A percentile compares a stretch with the other conserved stretches of the same genome.
Conservation (phyloP, 2,888 invertebrate genomes). For the Punctoribates punctum region DNA sequence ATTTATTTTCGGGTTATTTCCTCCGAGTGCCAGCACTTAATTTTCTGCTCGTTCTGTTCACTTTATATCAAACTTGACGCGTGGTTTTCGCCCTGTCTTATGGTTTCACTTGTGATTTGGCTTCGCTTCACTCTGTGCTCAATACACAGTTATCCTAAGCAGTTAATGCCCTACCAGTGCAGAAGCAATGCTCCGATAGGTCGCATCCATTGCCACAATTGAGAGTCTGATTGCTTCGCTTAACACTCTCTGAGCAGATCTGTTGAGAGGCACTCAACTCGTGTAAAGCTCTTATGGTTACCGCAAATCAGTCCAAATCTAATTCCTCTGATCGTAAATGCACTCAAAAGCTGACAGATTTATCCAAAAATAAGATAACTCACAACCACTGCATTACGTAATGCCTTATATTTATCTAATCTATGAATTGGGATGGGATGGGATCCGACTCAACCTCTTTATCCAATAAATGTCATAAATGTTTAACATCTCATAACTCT, state of each 20-base stretch:
- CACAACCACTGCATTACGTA: not conserved
- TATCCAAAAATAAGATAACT: slow-evolving; percentile 22
- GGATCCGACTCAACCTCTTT: slow-evolving; percentile 16
- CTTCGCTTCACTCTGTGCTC: not conserved
- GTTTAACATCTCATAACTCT: slow-evolving; percentile 18
- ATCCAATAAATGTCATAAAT: slow-evolving; percentile 37
- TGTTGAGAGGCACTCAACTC: slow-evolving; percentile 14
- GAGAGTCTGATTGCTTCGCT: slow-evolving; percentile 22
- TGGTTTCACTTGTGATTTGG: not conserved
- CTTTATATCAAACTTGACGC: slow-evolving; percentile 16
- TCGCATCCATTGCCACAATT: slow-evolving; percentile 2
- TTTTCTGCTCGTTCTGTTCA: slow-evolving; percentile 33
- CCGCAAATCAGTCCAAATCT: slow-evolving; percentile 35
- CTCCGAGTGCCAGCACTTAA: slow-evolving; percentile 24
- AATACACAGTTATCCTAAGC: not conserved
- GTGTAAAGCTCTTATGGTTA: slow-evolving; percentile 31
- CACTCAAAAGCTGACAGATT: slow-evolving; percentile 21
- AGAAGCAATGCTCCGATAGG: not conserved
- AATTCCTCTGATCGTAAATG: slow-evolving; percentile 30
- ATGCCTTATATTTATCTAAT: not conserved
- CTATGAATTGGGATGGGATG: not conserved
- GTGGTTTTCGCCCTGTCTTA: slow-evolving; percentile 10
- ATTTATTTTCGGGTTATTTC: slow-evolving; percentile 33
- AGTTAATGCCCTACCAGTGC: slow-evolving; percentile 10
- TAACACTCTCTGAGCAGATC: not conserved